These are phyloP conservation scores for Copsychus sechellarum DNA, from an alignment of 2,113 vertebrate species.

Conservation along the genomic window DNA sequence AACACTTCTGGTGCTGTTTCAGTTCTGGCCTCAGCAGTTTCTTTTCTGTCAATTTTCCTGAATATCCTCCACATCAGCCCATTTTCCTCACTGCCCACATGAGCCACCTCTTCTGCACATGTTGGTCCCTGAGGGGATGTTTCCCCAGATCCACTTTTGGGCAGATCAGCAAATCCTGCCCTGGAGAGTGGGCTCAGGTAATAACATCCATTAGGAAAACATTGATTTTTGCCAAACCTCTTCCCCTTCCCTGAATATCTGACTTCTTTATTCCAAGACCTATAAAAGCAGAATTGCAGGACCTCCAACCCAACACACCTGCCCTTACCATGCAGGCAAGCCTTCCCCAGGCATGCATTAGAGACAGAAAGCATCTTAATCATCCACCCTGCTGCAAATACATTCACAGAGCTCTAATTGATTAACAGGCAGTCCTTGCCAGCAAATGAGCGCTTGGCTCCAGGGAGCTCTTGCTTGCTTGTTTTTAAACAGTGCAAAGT, in stretches of 20 bases:
- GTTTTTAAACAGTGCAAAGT: slow-evolving; percentile 64
- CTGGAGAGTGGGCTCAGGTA: not conserved
- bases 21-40: not conserved
- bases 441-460: slow-evolving; percentile 43
- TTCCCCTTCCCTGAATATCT: not conserved
- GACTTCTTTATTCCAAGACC: not conserved
- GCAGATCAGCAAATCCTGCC: not conserved
- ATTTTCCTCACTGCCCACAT: accelerated
- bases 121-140: not conserved
- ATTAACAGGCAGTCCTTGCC: slow-evolving; percentile 59
- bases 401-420: slow-evolving; percentile 35
- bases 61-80: not conserved
- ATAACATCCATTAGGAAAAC: not conserved
- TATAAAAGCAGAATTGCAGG: not conserved
- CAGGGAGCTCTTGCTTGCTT: slow-evolving; percentile 61
- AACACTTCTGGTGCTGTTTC: not conserved
- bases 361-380: slow-evolving; percentile 53
- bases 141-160: not conserved
- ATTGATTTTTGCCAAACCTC: not conserved
- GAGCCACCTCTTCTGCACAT: not conserved
- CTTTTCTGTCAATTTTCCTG: not conserved
- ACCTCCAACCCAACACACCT: not conserved
- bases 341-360: not conserved
- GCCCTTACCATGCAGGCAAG: not conserved
- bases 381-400: slow-evolving; percentile 35